phyloP scores from a whole-genome alignment of 92 coral and sea anemone genomes.

The Pocillopora meandrina region DNA sequence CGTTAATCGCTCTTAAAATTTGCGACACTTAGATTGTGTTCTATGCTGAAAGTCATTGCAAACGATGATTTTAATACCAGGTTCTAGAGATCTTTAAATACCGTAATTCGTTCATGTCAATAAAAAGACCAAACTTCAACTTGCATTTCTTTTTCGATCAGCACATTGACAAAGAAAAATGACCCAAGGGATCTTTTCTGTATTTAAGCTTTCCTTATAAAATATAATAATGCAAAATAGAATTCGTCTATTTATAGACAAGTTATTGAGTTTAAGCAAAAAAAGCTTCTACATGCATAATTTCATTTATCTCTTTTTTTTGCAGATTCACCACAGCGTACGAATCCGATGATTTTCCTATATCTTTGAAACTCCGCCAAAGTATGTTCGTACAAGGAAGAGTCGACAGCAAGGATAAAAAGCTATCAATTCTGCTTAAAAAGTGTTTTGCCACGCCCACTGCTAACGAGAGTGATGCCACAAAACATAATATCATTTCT shows the following conservation, averaged over 20 bases:
- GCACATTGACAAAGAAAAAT: too few species aligned
- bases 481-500: not conserved
- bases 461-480: not conserved
- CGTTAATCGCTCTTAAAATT: too few species aligned
- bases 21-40: too few species aligned
- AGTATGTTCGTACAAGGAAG: slow-evolving; percentile 4
- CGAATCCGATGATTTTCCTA: not conserved
- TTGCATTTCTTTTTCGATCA: too few species aligned
- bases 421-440: slow-evolving; percentile 4
- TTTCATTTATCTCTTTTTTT: not conserved
- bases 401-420: slow-evolving; percentile 8
- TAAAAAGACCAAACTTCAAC: too few species aligned
- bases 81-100: too few species aligned
- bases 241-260: not conserved
- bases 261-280: not conserved
- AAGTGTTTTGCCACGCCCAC: slow-evolving; percentile 27
- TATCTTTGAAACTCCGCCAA: slow-evolving; percentile 23
- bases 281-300: not conserved
- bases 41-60: too few species aligned
- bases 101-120: too few species aligned
- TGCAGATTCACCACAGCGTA: not conserved
- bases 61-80: too few species aligned
- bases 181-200: too few species aligned
- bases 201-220: not conserved
- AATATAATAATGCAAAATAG: not conserved